Evolutionary conservation across 2,797 vertebrate genomes (phyloP).

Genomic region (Anableps anableps): DNA sequence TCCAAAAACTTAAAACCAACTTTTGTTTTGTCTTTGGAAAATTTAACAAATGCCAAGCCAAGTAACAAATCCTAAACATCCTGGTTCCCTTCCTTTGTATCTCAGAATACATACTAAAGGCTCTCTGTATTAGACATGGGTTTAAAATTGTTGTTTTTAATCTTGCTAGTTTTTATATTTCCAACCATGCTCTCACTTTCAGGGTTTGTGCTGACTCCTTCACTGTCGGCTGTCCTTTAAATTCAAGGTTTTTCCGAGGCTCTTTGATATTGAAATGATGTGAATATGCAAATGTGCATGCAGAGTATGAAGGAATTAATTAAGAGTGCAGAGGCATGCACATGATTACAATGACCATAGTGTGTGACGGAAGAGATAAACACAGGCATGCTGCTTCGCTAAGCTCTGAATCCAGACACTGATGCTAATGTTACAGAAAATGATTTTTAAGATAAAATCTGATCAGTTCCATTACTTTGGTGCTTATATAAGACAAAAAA

Average conservation of each 20-base stretch:
- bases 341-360: constrained; percentile 3
- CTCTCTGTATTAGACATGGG: neutral
- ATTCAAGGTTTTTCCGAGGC: neutral
- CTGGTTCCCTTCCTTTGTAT: neutral
- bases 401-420: neutral
- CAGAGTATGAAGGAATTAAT: neutral
- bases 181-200: neutral
- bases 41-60: neutral
- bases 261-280: neutral
- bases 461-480: neutral
- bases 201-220: neutral
- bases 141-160: neutral
- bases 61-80: neutral
- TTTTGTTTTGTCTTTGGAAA: neutral
- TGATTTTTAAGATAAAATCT: neutral
- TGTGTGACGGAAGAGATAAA: constrained; percentile 10
- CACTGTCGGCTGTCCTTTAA: neutral
- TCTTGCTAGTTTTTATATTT: neutral
- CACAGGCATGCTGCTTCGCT: neutral
- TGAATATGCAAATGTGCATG: neutral
- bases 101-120: neutral
- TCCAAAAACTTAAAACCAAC: neutral
- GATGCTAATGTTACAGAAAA: neutral
- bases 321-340: neutral
- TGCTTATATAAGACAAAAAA: neutral